Evolutionary conservation across 2,888 invertebrate species (phyloP), one percentile per base, ranked within the genome.

Genomic region (Azorinus chamasolen): DNA sequence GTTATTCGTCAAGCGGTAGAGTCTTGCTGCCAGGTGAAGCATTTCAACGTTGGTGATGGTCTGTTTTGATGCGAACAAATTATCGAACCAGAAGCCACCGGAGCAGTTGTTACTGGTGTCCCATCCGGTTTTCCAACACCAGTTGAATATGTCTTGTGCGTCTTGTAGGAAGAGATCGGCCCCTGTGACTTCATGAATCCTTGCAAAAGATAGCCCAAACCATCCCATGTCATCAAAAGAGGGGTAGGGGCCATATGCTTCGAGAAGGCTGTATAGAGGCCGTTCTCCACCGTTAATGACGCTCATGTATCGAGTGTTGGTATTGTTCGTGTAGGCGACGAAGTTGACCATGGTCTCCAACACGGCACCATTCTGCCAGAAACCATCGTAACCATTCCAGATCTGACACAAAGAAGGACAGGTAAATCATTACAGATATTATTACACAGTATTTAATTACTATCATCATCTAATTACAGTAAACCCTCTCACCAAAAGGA

Each of bases 221-320:
- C 87, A 87, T 0, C 74, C 82, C 86, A 87, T 85, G 58, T 87
- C 87, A 41, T 87, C 87, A 55, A 83, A 86, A 3, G 87, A 87
- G 0, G 87, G 87, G 20, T 80, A 76, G 0, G 87, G 86, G 0
- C 84, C 86, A 55, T 87, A 87, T 0, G 87, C 87, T 43, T 85
- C 83, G 24, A 83, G 57, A 0, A 87, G 71, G 14, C 71, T 72
- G 57, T 84, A 79, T 14, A 88, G 59, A 0, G 54, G 58, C 20
- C 87, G 65, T 14, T 80, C 71, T 0, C 83, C 79, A 6, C 70
- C 71, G 14, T 51, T 64, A 0, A 88, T 71, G 0, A 83, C 80
- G 1, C 46, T 70, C 46, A 55, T 65, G 66, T 83, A 87, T 22
- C 87, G 62, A 16, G 76, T 75, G 62, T 86, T 71, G 16, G 83